Evolutionary conservation across 1,140 invertebrate genomes (phyloP), one percentile per base, ranked within the genome.

Genomic region (Drosophila simulans): DNA sequence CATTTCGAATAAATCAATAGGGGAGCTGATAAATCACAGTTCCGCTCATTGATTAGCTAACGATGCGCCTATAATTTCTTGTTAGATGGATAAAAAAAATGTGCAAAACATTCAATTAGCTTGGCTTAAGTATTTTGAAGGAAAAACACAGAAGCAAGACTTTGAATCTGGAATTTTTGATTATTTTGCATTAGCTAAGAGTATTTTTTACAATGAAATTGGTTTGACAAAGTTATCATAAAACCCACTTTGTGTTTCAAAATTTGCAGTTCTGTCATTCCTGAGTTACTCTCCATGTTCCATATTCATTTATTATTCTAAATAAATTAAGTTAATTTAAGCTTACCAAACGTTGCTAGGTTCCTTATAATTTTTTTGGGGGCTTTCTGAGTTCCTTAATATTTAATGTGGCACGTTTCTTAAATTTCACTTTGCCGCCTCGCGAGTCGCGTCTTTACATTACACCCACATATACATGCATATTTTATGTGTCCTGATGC

Each of bases 1-100:
- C 63, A 74, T 63, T 76, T 75, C 57, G 71, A 82, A 83, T 82
- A 82, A 86, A 86, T 86, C 83, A 86, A 88, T 86, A 86, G 51
- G 40, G 43, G 15, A 59, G 51, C 48, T 68, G 59, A 86, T 88
- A 86, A 88, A 86, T 86, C 82, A 71, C 62, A 68, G 62, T 79
- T 88, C 58, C 62, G 75, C 54, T 49, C 71, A 69, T 80, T 84
- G 53, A 57, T 52, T 62, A 60, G 73, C 73, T 59, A 86, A 74
- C 59, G 73, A 78, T 57, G 63, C 37, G 75, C 45, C 76, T 46
- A 54, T 69, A 57, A 65, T 64, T 65, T 80, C 25, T 11, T 17
- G n/a, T 2, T 42, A 45, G 76, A 34, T 58, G 40, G 12, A 25
- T 17, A 34, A 60, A 51, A 17, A 17, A 64, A 49, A 51, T 63